These are phyloP conservation scores for Argya squamiceps DNA, from an alignment of 2,797 vertebrate genomes.

Conservation along the genomic window DNA sequence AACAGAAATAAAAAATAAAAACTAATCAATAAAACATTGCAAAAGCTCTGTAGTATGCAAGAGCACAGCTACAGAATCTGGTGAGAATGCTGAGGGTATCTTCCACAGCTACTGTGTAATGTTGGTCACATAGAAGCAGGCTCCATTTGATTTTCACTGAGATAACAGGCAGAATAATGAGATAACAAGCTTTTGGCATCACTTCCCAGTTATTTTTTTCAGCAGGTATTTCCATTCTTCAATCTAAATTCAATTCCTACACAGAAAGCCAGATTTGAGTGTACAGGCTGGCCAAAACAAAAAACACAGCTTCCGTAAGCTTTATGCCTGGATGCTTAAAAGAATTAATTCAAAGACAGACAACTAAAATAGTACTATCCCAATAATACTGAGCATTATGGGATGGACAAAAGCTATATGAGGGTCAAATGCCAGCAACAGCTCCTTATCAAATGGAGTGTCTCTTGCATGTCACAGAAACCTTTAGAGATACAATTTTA, in stretches of 20 bases:
- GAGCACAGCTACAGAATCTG: background rate
- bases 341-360: background rate
- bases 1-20: background rate
- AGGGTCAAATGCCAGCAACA: background rate
- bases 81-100: background rate
- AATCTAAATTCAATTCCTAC: background rate
- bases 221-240: background rate
- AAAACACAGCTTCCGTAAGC: background rate
- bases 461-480: background rate
- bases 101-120: background rate
- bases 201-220: background rate
- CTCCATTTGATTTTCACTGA: background rate
- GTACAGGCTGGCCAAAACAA: background rate
- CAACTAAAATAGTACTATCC: background rate
- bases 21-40: background rate
- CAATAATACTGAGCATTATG: background rate
- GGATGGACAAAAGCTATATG: background rate
- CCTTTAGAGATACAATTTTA: background rate
- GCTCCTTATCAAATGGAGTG: background rate
- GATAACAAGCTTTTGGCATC: background rate
- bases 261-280: background rate
- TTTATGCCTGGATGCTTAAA: background rate
- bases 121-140: rapidly evolving
- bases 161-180: background rate
- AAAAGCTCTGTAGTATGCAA: background rate